Conservation (phyloP, 2,797 vertebrate species). For the Pelochelys cantorii region DNA sequence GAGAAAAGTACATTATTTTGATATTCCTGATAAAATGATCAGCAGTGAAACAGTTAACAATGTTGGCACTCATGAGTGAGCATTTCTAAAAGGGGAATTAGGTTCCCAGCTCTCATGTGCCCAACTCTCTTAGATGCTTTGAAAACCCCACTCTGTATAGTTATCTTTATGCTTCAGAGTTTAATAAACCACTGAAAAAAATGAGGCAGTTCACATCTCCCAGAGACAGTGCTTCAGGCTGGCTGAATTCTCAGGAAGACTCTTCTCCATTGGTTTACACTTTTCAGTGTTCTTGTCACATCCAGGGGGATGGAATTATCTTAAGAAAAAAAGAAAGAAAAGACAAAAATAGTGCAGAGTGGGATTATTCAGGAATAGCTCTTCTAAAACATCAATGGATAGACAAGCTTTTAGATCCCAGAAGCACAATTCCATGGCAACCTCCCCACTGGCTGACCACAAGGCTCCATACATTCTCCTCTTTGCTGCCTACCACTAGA, state of each 20-base stretch:
- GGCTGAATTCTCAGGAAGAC: background rate
- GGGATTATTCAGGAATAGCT: background rate
- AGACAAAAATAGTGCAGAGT: background rate
- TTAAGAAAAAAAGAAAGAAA: background rate
- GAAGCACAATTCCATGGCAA: background rate
- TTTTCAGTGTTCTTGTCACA: background rate
- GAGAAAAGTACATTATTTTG: background rate
- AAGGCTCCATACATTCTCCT: background rate
- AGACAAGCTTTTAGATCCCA: background rate
- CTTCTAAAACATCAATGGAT: background rate
- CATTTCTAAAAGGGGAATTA: background rate
- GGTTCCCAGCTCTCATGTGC: background rate
- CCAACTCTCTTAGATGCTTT: background rate
- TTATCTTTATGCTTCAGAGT: background rate
- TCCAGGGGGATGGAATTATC: background rate
- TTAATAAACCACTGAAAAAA: background rate
- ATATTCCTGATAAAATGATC: background rate
- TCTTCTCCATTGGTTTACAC: accelerated
- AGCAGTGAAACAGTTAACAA: background rate
- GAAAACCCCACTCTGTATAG: background rate
- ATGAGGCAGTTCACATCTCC: background rate
- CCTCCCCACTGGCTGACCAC: background rate
- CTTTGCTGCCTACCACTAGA: background rate
- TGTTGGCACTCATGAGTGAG: background rate
- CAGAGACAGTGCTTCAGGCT: background rate